Evolutionary conservation across 2,113 vertebrate genomes (phyloP).

Genomic region (Neotoma lepida): DNA sequence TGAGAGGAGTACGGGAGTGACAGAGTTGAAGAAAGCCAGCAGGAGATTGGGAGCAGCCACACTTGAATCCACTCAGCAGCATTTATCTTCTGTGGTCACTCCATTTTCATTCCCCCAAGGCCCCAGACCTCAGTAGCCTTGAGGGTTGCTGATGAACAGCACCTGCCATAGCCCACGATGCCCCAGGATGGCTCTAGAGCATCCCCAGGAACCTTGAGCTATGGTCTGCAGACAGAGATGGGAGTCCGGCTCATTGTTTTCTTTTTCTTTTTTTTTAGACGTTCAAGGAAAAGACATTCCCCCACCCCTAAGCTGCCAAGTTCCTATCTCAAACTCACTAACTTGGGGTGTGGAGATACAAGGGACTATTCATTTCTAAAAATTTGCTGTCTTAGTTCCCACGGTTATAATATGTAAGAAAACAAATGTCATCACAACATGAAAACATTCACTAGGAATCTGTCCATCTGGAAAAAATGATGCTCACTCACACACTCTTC

Average conservation of each 20-base stretch:
- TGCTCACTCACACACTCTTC: constrained; percentile 4
- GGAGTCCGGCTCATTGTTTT: not conserved
- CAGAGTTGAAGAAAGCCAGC: not conserved
- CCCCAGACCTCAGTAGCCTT: not conserved
- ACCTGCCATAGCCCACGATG: not conserved
- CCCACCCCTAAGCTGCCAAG: not conserved
- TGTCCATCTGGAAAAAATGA: constrained; percentile 55
- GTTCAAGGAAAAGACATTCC: not conserved
- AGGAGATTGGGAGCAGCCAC: not conserved
- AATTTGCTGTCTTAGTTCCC: constrained; percentile 55
- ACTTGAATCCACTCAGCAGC: not conserved
- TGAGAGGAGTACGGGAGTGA: not conserved
- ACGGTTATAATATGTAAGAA: constrained; percentile 50
- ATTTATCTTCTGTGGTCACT: not conserved
- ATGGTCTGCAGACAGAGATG: not conserved
- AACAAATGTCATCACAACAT: constrained; percentile 44
- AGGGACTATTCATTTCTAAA: constrained; percentile 27
- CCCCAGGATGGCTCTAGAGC: not conserved
- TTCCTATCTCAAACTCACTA: constrained; percentile 20
- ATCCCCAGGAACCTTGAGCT: not conserved
- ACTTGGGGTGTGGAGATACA: not conserved
- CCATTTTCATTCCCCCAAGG: not conserved
- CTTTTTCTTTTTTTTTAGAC: not conserved
- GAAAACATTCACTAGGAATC: constrained; percentile 48
- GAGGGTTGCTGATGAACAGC: not conserved